phyloP scores from a whole-genome alignment of 2,113 vertebrate genomes.

The Salvelinus sp. region DNA sequence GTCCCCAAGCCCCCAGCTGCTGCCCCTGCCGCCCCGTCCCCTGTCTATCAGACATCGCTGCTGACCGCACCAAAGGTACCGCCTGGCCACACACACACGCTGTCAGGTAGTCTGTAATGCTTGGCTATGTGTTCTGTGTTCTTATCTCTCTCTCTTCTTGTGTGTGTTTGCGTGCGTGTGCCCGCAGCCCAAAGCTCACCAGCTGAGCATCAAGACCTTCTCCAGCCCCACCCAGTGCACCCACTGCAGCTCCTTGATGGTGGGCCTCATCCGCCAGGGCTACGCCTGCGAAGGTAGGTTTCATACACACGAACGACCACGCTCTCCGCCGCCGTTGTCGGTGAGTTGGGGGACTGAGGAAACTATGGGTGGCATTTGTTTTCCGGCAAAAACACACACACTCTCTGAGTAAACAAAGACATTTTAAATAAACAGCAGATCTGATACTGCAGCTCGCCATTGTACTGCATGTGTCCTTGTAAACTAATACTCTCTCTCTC shows the following conservation, averaged over 20 bases:
- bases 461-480: neutral
- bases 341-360: too few relatives aligned
- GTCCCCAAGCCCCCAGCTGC: slow-evolving; percentile 68
- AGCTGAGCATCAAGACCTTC: slow-evolving; percentile 94
- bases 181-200: slow-evolving; percentile 91
- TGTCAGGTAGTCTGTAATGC: neutral
- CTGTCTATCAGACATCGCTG: slow-evolving; percentile 77
- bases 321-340: neutral
- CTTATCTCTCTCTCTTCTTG: neutral
- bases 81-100: neutral
- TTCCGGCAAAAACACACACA: too few relatives aligned
- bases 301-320: too few relatives aligned
- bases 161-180: slow-evolving; percentile 12
- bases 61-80: slow-evolving; percentile 87
- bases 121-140: too few relatives aligned
- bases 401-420: too few relatives aligned
- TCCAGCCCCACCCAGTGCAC: slow-evolving; percentile 92
- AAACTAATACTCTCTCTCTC: neutral
- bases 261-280: slow-evolving; percentile 92
- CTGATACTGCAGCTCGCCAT: too few relatives aligned
- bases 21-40: slow-evolving; percentile 74
- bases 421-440: too few relatives aligned
- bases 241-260: slow-evolving; percentile 97
- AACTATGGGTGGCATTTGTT: too few relatives aligned
- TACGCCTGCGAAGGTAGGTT: slow-evolving; percentile 92